These are phyloP conservation scores for Graptemys geographica DNA, from an alignment of 2,797 vertebrate species.

Conservation along the genomic window DNA sequence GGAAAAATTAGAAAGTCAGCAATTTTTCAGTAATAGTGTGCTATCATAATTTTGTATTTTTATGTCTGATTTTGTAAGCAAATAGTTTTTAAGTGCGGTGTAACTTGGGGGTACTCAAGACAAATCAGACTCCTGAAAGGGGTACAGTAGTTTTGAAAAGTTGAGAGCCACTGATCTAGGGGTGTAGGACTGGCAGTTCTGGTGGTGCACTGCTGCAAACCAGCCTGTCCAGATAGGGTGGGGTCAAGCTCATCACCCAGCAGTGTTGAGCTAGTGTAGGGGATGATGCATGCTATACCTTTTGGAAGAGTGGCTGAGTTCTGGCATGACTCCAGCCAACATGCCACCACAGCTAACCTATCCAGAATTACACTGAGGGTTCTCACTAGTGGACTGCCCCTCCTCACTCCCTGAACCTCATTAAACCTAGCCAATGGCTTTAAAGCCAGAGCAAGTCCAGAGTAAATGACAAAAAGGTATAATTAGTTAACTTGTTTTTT, in stretches of 20 bases:
- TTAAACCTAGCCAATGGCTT: conserved; percentile 54
- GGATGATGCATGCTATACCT: neutral
- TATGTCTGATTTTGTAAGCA: too few species aligned
- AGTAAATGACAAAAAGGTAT: conserved; percentile 11
- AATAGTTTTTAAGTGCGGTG: too few species aligned
- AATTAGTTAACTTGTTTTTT: conserved; percentile 38
- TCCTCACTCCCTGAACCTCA: neutral
- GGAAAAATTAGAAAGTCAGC: too few species aligned
- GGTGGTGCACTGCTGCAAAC: neutral
- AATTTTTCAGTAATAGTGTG: too few species aligned
- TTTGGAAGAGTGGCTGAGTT: neutral
- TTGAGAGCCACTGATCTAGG: neutral
- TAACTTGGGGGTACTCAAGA: too few species aligned
- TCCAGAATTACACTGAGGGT: conserved; percentile 24
- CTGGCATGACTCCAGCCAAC: conserved; percentile 20
- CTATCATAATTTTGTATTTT: too few species aligned
- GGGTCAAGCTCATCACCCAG: neutral
- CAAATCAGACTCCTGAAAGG: too few species aligned
- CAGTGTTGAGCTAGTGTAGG: neutral
- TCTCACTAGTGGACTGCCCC: neutral
- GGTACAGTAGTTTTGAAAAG: too few species aligned
- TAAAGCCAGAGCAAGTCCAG: neutral
- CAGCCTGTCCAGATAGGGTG: neutral
- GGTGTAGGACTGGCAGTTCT: neutral
- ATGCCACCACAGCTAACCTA: neutral